phyloP scores from a whole-genome alignment of 2,888 invertebrate genomes.

The Plusia festucae region DNA sequence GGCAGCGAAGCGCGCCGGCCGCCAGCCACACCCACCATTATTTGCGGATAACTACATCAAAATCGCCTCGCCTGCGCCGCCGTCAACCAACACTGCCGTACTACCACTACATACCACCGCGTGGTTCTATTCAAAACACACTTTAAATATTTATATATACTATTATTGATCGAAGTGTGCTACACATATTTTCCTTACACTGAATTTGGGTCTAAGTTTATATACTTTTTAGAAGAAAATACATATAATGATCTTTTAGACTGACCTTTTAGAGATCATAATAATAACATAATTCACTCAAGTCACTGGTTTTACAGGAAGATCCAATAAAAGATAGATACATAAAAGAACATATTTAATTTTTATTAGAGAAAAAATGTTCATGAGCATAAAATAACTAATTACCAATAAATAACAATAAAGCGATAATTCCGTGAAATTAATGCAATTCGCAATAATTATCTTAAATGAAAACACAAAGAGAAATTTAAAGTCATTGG shows the following conservation, averaged over 20 bases:
- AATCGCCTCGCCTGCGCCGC: slow-evolving; percentile 54
- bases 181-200: too few relatives aligned
- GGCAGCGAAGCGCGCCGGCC: slow-evolving; percentile 75
- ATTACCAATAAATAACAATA: slow-evolving; percentile 86
- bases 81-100: slow-evolving; percentile 29
- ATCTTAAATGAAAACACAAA: slow-evolving; percentile 50
- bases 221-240: too few relatives aligned
- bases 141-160: slow-evolving; percentile 41
- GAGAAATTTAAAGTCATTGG: slow-evolving; percentile 55
- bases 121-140: slow-evolving; percentile 22
- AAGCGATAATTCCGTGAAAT: slow-evolving; percentile 68
- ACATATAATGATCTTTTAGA: too few relatives aligned
- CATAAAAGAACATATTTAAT: slow-evolving; percentile 81
- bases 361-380: slow-evolving; percentile 82
- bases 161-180: too few relatives aligned
- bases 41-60: slow-evolving; percentile 79
- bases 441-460: slow-evolving; percentile 58
- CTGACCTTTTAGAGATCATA: too few relatives aligned
- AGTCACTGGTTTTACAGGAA: background rate
- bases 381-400: slow-evolving; percentile 81
- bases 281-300: too few relatives aligned
- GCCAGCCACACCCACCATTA: slow-evolving; percentile 80
- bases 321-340: slow-evolving; percentile 41
- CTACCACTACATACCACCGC: slow-evolving; percentile 9
- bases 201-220: too few relatives aligned